Conservation (phyloP, 2,797 vertebrate genomes). For the Emydoidea blandingii region DNA sequence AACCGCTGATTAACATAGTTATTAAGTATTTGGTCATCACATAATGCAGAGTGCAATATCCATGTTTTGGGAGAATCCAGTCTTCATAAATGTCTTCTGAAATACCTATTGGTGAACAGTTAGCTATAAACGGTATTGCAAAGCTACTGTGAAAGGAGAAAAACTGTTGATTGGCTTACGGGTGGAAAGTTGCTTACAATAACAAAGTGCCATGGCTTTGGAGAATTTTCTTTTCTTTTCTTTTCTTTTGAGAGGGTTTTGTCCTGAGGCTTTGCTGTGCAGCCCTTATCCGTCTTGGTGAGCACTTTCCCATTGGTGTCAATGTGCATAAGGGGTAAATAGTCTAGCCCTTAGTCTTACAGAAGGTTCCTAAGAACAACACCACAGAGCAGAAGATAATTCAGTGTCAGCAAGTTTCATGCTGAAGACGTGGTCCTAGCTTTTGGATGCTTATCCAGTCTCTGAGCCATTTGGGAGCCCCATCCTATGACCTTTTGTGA, state of each 20-base stretch:
- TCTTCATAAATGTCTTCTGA: background rate
- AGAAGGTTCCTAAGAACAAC: slow-evolving; percentile 11
- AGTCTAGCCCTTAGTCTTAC: background rate
- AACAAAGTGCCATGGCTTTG: background rate
- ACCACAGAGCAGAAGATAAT: slow-evolving; percentile 18
- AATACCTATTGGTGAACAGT: background rate
- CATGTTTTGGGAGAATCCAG: slow-evolving; percentile 3
- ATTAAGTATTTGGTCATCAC: slow-evolving; percentile 21
- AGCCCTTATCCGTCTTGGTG: background rate
- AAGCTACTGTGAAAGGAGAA: background rate
- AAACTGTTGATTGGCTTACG: background rate
- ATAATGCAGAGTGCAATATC: slow-evolving; percentile 22
- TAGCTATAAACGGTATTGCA: background rate
- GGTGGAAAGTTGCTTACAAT: background rate
- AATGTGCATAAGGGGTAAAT: background rate
- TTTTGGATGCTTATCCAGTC: slow-evolving; percentile 38
- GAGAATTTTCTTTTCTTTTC: background rate
- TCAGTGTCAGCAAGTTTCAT: slow-evolving; percentile 51
- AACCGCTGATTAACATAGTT: slow-evolving; percentile 43
- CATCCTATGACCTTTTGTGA: background rate
- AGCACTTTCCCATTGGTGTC: background rate
- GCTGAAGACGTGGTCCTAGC: slow-evolving; percentile 37
- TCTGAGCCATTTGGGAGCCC: background rate
- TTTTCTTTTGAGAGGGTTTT: background rate
- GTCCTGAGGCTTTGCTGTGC: background rate